phyloP scores from a whole-genome alignment of 1,140 invertebrate genomes.

The Mactra quadrangularis region DNA sequence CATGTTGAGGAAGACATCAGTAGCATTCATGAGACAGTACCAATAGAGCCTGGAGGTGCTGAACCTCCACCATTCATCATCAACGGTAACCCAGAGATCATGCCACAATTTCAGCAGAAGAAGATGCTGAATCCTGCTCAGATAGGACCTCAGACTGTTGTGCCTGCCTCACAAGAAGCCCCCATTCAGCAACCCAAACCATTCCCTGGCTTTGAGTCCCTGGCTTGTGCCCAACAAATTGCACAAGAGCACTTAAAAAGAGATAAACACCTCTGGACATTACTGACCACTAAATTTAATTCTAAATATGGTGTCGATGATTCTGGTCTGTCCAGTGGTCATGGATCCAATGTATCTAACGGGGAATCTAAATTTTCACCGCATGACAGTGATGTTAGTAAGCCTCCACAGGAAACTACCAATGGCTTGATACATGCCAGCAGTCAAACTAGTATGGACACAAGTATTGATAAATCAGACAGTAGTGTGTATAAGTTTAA shows the following conservation, averaged over 20 bases:
- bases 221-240: constrained; percentile 54
- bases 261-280: constrained; percentile 64
- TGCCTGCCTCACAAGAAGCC: not conserved
- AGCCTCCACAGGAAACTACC: constrained; percentile 55
- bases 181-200: not conserved
- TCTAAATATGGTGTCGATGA: constrained; percentile 34
- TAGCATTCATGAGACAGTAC: not conserved
- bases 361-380: constrained; percentile 23
- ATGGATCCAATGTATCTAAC: constrained; percentile 33
- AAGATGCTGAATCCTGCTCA: not conserved
- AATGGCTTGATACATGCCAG: constrained; percentile 40
- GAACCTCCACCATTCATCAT: not conserved
- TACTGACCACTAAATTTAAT: constrained; percentile 45
- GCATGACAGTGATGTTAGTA: constrained; percentile 57
- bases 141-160: not conserved
- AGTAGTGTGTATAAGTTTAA: constrained; percentile 94
- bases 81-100: too few species aligned
- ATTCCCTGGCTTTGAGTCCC: constrained; percentile 31
- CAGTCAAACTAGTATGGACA: constrained; percentile 20
- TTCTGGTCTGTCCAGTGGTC: constrained; percentile 33
- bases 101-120: not conserved
- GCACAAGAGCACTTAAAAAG: constrained; percentile 51
- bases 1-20: constrained; percentile 49
- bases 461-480: constrained; percentile 58
- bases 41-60: constrained; percentile 37